Evolutionary conservation across 2,888 invertebrate species (phyloP), one percentile per base, ranked within the genome.

Genomic region (Coleophora deauratella): DNA sequence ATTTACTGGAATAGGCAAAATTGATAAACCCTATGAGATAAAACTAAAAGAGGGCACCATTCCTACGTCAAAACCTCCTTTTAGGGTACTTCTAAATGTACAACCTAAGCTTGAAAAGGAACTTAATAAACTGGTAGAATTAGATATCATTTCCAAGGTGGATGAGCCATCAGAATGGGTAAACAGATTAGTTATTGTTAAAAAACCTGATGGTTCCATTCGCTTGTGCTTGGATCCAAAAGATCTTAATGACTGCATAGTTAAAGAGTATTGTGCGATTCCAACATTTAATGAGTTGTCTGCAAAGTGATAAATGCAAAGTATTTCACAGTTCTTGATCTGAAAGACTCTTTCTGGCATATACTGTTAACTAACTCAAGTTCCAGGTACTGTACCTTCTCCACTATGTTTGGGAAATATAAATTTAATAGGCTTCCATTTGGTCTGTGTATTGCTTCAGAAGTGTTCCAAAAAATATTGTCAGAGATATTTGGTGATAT

Each of bases 91-190:
- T 33, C 4, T 41, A 31, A 33, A 27, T n/a, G 10, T 36, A 12
- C 21, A 12, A 27, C 7, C 9, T 4, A 27, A 36, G 12, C 12
- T 36, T 8, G 10, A 36, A 9, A n/a, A 4, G 7, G 37, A 37
- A 14, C 14, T 37, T 30, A 14, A 37, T 13, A 30, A 14, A 13
- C 13, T 37, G 10, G 7, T 6, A 30, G 14, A 35, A 12, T 33
- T 28, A 35, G 41, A 30, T 21, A 32, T 44, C 10, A 44, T 44
- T 15, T 44, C 44, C 4, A 41, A 44, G 30, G 34, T 35, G 9
- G 43, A 38, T 2, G 32, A 41, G 31, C 33, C 40, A 12, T 34
- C 40, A 10, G 43, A 43, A 15, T 43, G 40, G 43, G 35, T 44
- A 2, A 44, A 38, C 15, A 40, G 43, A 12, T 14, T 40, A 11